Percentiles rank a stretch among this genome's conserved stretches.
phyloP scores from a whole-genome alignment of 2,113 vertebrate species.

The Urocitellus parryii region DNA sequence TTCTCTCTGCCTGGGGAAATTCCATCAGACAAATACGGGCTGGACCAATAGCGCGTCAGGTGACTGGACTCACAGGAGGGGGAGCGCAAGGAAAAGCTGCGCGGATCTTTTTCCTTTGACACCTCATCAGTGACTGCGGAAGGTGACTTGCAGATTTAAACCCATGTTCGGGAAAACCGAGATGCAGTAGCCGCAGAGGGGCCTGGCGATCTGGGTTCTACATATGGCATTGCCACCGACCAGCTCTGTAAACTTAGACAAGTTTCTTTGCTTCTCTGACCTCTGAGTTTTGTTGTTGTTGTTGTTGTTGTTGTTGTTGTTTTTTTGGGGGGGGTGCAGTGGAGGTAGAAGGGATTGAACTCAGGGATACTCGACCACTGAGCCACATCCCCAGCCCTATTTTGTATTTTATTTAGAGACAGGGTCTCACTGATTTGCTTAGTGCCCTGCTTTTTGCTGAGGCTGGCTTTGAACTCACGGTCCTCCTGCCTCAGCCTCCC shows the following conservation, averaged over 20 bases:
- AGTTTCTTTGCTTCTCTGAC: neutral
- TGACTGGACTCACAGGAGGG: neutral
- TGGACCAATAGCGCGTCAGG: neutral
- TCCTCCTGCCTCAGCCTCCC: too few species aligned
- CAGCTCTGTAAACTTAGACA: neutral
- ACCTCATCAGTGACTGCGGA: neutral
- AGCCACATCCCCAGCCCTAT: too few species aligned
- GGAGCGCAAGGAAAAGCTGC: neutral
- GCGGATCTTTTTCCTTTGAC: neutral
- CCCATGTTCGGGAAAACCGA: neutral
- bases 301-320: too few species aligned
- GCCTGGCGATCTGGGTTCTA: fast-evolving
- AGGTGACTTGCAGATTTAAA: neutral
- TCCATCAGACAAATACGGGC: neutral
- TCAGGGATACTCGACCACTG: too few species aligned
- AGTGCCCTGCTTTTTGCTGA: too few species aligned
- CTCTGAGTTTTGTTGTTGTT: neutral
- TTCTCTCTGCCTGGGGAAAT: slow-evolving; percentile 37
- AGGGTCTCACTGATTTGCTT: too few species aligned
- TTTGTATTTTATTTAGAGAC: too few species aligned
- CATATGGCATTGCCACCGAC: neutral
- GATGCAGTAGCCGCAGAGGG: neutral
- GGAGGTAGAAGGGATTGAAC: too few species aligned
- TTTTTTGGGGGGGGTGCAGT: too few species aligned
- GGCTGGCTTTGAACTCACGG: too few species aligned